phyloP scores from a whole-genome alignment of 2,888 invertebrate species.

The Germaria angustata region DNA sequence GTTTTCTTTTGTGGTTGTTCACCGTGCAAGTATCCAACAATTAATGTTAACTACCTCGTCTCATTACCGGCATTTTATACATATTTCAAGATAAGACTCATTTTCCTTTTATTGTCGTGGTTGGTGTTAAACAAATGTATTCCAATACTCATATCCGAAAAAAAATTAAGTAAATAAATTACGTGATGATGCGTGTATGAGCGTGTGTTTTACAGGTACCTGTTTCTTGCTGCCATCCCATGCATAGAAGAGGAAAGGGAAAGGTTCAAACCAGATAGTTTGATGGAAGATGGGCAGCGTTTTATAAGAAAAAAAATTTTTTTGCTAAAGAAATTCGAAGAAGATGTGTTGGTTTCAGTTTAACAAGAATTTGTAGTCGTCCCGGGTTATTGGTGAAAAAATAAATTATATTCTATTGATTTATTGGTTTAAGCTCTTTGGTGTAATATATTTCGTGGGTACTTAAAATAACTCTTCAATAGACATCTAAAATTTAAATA shows the following conservation, averaged over 20 bases:
- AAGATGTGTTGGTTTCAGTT: background rate
- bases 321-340: background rate
- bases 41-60: constrained; percentile 72
- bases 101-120: constrained; percentile 35
- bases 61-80: constrained; percentile 70
- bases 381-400: background rate
- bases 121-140: constrained; percentile 23
- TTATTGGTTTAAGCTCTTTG: too few relatives aligned
- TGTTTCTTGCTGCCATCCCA: background rate
- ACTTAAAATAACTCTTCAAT: too few relatives aligned
- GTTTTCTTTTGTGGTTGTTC: constrained; percentile 46
- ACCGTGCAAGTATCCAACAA: constrained; percentile 69
- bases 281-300: background rate
- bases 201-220: background rate
- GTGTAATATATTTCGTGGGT: too few relatives aligned
- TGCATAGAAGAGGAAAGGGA: background rate
- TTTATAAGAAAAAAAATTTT: background rate
- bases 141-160: background rate
- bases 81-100: constrained; percentile 53
- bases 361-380: background rate
- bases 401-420: background rate
- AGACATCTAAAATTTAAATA: too few relatives aligned
- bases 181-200: constrained; percentile 2
- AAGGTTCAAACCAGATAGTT: constrained; percentile 27
- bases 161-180: background rate